Percentiles rank a stretch among this genome's conserved stretches.
phyloP scores from a whole-genome alignment of 2,113 vertebrate genomes.

The Microtus oregoni region DNA sequence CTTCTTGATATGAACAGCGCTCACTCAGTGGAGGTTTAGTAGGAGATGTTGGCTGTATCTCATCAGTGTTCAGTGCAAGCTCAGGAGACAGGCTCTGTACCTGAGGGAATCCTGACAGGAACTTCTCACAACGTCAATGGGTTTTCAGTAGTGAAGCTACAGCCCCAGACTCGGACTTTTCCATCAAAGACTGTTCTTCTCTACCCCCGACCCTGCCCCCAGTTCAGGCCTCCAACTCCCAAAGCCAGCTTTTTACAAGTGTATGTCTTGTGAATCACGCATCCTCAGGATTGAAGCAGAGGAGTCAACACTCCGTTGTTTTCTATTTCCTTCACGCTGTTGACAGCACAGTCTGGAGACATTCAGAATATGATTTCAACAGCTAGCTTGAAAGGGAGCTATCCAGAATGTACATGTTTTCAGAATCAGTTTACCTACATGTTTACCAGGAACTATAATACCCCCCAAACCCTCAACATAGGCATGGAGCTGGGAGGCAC shows the following conservation, averaged over 20 bases:
- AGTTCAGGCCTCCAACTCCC: not conserved
- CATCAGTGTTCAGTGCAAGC: not conserved
- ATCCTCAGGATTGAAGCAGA: not conserved
- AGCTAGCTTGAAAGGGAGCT: slow-evolving; percentile 29
- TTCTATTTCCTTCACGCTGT: slow-evolving; percentile 30
- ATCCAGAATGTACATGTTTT: not conserved
- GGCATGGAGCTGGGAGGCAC: not conserved
- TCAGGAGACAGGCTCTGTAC: not conserved
- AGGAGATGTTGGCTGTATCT: not conserved
- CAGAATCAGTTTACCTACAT: not conserved
- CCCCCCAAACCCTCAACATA: not conserved
- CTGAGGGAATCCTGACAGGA: not conserved
- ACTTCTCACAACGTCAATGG: not conserved
- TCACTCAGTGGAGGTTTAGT: not conserved
- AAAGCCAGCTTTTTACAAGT: slow-evolving; percentile 27
- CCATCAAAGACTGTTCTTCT: not conserved
- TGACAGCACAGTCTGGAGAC: not conserved
- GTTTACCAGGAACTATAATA: not conserved
- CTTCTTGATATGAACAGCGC: not conserved
- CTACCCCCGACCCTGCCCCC: too few relatives aligned
- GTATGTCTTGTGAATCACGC: not conserved
- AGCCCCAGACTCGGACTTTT: not conserved
- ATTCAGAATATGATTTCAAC: not conserved
- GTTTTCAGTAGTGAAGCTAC: not conserved
- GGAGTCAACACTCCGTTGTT: not conserved